These are phyloP conservation scores for Luidia sarsii DNA, from an alignment of 53 echinoderm and acorn worm species.

Conservation along the genomic window DNA sequence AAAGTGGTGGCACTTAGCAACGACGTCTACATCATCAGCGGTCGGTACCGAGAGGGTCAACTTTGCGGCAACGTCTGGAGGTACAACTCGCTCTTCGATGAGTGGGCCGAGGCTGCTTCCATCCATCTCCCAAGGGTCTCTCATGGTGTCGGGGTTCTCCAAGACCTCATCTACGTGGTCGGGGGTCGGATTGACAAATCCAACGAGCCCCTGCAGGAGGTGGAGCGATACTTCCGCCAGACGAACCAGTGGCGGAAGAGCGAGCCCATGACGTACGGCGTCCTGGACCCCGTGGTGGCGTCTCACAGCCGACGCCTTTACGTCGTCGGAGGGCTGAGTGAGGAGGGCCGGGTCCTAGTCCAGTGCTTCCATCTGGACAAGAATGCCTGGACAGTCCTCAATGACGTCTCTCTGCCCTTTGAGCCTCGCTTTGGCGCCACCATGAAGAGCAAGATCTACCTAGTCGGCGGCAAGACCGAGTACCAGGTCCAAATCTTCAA, in stretches of 20 bases:
- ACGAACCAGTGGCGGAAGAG: slow-evolving; percentile 83
- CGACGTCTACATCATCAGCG: slow-evolving; percentile 94
- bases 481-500: slow-evolving; percentile 93
- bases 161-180: slow-evolving; percentile 89
- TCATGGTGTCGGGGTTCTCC: slow-evolving; percentile 89
- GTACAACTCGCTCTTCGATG: slow-evolving; percentile 89
- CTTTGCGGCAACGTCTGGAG: slow-evolving; percentile 85
- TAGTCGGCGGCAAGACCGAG: slow-evolving; percentile 92
- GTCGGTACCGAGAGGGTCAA: slow-evolving; percentile 55
- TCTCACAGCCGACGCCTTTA: slow-evolving; percentile 88
- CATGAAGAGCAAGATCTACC: slow-evolving; percentile 94
- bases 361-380: slow-evolving; percentile 98
- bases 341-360: slow-evolving; percentile 80
- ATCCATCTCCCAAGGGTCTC: slow-evolving; percentile 61
- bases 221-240: slow-evolving; percentile 85
- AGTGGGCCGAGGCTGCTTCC: slow-evolving; percentile 74
- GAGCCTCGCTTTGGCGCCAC: slow-evolving; percentile 93
- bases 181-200: slow-evolving; percentile 77
- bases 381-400: slow-evolving; percentile 88
- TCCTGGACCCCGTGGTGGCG: slow-evolving; percentile 90
- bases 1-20: slow-evolving; percentile 79
- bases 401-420: slow-evolving; percentile 71
- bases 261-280: slow-evolving; percentile 91
- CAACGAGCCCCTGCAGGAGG: slow-evolving; percentile 78
- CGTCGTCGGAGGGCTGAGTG: slow-evolving; percentile 83